Conservation (phyloP, 2,888 invertebrate species). For the Leptarthrus brevirostris region DNA sequence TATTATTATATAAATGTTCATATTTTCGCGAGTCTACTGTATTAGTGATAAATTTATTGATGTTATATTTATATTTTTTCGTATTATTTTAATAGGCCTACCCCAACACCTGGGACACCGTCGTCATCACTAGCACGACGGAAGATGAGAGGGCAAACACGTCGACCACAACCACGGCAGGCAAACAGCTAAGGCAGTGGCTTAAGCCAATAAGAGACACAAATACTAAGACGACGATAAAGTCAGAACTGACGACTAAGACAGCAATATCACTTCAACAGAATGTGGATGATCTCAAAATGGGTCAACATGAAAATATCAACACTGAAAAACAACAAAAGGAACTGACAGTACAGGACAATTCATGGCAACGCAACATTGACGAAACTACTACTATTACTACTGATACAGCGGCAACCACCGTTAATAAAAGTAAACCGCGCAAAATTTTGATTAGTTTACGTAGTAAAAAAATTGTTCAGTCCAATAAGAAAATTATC, state of each 20-base stretch:
- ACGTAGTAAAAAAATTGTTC: conserved; percentile 51
- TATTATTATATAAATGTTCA: too few relatives aligned
- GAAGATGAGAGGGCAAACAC: conserved; percentile 62
- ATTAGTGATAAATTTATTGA: too few relatives aligned
- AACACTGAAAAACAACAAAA: conserved; percentile 20
- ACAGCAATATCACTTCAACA: conserved; percentile 35
- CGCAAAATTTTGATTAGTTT: conserved; percentile 51
- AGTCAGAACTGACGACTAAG: conserved; percentile 36
- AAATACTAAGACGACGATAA: conserved; percentile 46
- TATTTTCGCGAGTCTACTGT: background rate
- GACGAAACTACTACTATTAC: conserved; percentile 23
- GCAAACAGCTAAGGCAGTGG: conserved; percentile 57
- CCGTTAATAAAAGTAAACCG: conserved; percentile 31
- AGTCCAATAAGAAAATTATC: conserved; percentile 47
- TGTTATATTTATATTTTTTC: conserved; percentile 36
- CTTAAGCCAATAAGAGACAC: conserved; percentile 55
- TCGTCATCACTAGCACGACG: conserved; percentile 59
- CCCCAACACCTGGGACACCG: conserved; percentile 60
- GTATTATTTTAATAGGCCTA: conserved; percentile 59
- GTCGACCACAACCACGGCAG: conserved; percentile 65
- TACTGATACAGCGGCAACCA: conserved; percentile 25
- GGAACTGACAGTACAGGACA: conserved; percentile 22
- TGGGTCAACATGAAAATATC: conserved; percentile 8
- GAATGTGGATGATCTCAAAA: conserved; percentile 3
- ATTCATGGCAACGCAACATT: conserved; percentile 19